phyloP scores from a whole-genome alignment of 2,888 invertebrate species.

The Eudasyphora cyanicolor region DNA sequence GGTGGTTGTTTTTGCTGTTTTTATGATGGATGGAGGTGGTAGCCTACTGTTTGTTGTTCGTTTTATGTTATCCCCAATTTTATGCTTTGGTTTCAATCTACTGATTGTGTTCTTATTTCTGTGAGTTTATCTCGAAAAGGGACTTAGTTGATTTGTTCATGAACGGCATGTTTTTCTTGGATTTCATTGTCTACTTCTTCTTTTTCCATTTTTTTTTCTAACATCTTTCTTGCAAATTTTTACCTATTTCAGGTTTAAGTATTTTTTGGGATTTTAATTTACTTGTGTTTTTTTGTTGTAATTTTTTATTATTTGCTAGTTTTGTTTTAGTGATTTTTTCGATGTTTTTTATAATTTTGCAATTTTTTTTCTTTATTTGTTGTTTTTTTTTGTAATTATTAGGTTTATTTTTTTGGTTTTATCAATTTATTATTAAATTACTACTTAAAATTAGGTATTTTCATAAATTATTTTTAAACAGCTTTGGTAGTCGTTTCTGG shows the following conservation, averaged over 20 bases:
- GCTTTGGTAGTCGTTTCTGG: constrained; percentile 80
- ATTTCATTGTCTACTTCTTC: constrained; percentile 37
- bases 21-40: background rate
- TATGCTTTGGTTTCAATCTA: constrained; percentile 17
- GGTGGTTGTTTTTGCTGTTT: background rate
- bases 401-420: constrained; percentile 40
- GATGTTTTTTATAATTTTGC: constrained; percentile 63
- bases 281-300: constrained; percentile 48
- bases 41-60: constrained; percentile 18
- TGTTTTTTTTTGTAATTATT: constrained; percentile 52
- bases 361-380: constrained; percentile 67
- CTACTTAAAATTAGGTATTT: constrained; percentile 74
- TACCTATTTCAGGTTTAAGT: constrained; percentile 65
- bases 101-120: constrained; percentile 4
- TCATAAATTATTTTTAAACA: constrained; percentile 72
- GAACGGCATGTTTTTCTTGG: constrained; percentile 66
- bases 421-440: constrained; percentile 63
- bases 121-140: constrained; percentile 40
- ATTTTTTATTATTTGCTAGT: constrained; percentile 61
- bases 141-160: constrained; percentile 58
- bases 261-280: constrained; percentile 43
- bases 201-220: constrained; percentile 26
- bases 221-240: constrained; percentile 54
- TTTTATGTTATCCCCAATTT: no score
- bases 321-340: constrained; percentile 55